phyloP scores from a whole-genome alignment of 1,140 invertebrate species.

The Aphelinus certus region DNA sequence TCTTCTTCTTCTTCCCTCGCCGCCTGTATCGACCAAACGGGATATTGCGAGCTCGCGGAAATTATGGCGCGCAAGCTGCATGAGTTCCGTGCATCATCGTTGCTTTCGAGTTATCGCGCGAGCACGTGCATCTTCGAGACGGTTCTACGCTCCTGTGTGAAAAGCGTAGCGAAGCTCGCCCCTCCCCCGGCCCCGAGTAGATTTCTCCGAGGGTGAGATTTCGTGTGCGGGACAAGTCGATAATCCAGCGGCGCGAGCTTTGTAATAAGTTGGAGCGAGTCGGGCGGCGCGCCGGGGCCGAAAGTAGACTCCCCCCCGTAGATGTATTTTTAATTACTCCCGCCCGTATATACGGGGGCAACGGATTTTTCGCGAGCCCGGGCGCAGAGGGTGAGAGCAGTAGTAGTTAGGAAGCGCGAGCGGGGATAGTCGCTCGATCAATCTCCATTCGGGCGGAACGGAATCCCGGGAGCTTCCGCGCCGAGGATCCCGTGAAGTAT shows the following conservation, averaged over 20 bases:
- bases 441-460: too few species aligned
- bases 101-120: too few species aligned
- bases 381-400: neutral
- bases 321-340: neutral
- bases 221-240: too few species aligned
- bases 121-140: too few species aligned
- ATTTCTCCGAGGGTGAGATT: too few species aligned
- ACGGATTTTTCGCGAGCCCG: neutral
- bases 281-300: too few species aligned
- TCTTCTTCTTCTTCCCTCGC: neutral
- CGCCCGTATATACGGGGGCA: neutral
- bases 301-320: neutral
- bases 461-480: conserved; percentile 8
- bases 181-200: too few species aligned
- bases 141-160: too few species aligned
- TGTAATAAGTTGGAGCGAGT: too few species aligned
- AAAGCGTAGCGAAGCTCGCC: too few species aligned
- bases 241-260: too few species aligned
- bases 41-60: neutral
- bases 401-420: neutral
- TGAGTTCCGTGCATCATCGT: too few species aligned
- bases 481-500: conserved; percentile 29
- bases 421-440: neutral
- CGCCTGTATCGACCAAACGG: neutral
- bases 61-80: neutral